Conservation (phyloP, 2,113 vertebrate genomes). For the Pao palembangensis region DNA sequence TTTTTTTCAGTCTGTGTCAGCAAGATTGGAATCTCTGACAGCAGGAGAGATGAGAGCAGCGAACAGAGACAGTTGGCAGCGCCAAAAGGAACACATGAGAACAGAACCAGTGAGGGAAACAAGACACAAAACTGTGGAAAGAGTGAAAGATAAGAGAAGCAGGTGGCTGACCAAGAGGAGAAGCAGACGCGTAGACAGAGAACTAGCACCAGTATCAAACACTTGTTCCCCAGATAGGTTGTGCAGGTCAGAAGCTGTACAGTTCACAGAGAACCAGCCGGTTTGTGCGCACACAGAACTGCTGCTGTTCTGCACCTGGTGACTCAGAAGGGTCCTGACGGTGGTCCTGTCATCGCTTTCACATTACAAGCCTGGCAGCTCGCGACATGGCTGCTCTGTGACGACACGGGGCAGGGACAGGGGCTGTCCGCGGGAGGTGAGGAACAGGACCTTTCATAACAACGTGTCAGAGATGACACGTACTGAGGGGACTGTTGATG, state of each 20-base stretch:
- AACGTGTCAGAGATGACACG: slow-evolving; percentile 36
- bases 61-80: slow-evolving; percentile 22
- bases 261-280: not conserved
- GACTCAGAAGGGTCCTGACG: slow-evolving; percentile 31
- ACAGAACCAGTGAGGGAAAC: slow-evolving; percentile 2
- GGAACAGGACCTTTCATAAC: slow-evolving; percentile 48
- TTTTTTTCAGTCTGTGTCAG: slow-evolving; percentile 39
- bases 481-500: slow-evolving; percentile 30
- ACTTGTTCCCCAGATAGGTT: too few relatives aligned
- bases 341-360: slow-evolving; percentile 62
- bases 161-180: slow-evolving; percentile 1
- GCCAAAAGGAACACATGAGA: slow-evolving; percentile 7
- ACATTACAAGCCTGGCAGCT: slow-evolving; percentile 59
- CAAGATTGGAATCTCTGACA: slow-evolving; percentile 46
- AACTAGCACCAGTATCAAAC: not conserved
- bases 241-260: not conserved
- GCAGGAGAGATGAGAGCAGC: slow-evolving; percentile 33
- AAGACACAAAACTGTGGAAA: not conserved
- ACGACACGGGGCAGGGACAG: slow-evolving; percentile 21
- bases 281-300: slow-evolving; percentile 34
- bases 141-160: slow-evolving; percentile 10
- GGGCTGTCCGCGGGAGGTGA: slow-evolving; percentile 28
- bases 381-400: slow-evolving; percentile 39
- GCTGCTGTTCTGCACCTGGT: slow-evolving; percentile 55
- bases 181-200: not conserved